Conservation (phyloP, 2,888 invertebrate genomes). For the Mycalesis mineus region DNA sequence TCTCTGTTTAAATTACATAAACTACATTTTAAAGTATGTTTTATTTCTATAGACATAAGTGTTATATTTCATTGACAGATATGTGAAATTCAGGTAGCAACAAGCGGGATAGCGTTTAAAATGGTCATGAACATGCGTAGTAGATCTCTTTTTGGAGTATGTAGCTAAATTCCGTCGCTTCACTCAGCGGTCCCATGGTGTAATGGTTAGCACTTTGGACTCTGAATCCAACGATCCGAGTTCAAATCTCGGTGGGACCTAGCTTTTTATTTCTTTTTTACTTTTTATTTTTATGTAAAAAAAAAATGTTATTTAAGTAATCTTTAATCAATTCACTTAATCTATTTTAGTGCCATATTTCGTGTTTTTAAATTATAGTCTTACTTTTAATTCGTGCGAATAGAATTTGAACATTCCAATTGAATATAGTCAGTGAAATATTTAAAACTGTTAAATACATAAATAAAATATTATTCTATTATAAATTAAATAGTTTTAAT, state of each 20-base stretch:
- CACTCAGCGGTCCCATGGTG: conserved; percentile 73
- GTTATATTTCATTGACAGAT: conserved; percentile 32
- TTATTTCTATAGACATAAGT: neutral
- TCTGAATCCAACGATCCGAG: conserved; percentile 87
- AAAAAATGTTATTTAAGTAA: neutral
- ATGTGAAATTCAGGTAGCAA: neutral
- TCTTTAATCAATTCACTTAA: too few relatives aligned
- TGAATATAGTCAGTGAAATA: too few relatives aligned
- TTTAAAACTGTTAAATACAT: too few relatives aligned
- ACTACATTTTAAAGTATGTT: neutral
- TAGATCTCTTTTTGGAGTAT: conserved; percentile 2
- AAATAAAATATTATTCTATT: too few relatives aligned
- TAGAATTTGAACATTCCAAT: too few relatives aligned
- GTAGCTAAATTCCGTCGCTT: neutral
- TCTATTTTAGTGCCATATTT: neutral
- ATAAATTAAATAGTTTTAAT: too few relatives aligned
- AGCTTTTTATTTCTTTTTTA: conserved; percentile 29
- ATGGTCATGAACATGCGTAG: conserved; percentile 23
- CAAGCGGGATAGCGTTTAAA: conserved; percentile 21
- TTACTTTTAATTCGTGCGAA: too few relatives aligned
- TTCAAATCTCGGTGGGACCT: conserved; percentile 89
- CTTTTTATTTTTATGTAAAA: conserved; percentile 1
- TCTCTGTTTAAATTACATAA: too few relatives aligned
- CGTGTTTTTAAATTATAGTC: neutral
- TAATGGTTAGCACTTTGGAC: conserved; percentile 85